These are phyloP conservation scores for Anthophora plumipes DNA, from an alignment of 2,888 invertebrate genomes.

Conservation along the genomic window DNA sequence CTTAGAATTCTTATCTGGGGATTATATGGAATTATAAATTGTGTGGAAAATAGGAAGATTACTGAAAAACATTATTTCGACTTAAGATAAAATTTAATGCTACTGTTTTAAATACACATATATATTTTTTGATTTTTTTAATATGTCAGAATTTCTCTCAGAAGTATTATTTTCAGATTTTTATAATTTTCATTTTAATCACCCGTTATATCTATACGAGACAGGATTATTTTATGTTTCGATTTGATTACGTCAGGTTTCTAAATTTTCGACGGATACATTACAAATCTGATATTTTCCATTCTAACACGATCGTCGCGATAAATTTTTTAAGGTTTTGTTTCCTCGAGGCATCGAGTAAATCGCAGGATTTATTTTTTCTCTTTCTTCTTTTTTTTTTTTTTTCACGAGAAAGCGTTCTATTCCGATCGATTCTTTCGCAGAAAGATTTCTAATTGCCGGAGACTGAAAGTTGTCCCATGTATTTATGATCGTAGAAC, in stretches of 20 bases:
- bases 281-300: background rate
- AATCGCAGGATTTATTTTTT: no score
- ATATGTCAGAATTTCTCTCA: background rate
- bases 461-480: constrained; percentile 38
- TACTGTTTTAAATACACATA: background rate
- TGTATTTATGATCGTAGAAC: constrained; percentile 46
- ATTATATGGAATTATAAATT: no score
- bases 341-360: background rate
- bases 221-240: constrained; percentile 15
- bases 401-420: background rate
- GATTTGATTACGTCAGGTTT: background rate
- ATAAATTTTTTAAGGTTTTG: background rate
- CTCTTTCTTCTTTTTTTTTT: no score
- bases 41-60: no score
- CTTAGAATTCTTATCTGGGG: background rate
- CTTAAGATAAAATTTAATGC: no score
- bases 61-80: no score
- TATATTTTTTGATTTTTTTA: no score
- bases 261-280: background rate
- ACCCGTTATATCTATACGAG: background rate
- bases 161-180: constrained; percentile 1
- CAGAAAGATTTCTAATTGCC: background rate
- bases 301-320: background rate
- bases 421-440: background rate
- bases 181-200: background rate